Base-by-base conservation (phyloP, 2,113 vertebrate genomes). In the Upupa epops region DNA sequence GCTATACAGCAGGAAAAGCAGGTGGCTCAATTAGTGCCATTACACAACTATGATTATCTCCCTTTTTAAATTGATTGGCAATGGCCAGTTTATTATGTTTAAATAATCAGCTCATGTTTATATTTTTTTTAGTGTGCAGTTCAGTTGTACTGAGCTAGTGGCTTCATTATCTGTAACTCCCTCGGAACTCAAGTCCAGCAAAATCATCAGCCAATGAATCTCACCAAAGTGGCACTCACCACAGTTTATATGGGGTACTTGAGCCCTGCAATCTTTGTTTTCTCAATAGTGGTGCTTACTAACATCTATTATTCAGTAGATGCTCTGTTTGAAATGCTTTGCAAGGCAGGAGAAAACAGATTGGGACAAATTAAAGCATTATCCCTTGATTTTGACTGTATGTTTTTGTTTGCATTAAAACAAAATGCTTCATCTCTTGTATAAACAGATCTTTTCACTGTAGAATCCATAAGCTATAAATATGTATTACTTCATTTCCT, bases 161-260 rank as follows among this genome's bases (percentile, higher is more conserved):
- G 59, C 81, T 94, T 95, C 83, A 68, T 86, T 90, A 80, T 89
- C 60, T 78, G 54, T 83, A 58, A 69, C 55, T 93, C 72, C 58
- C 56, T 78, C 4, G 17, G 61, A 88, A 40, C 46, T 81, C 36
- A 51, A 89, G 70, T 59, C 24, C 31, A 70, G 68, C n/a, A 80
- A 80, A 86, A 42, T 55, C n/a, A 59, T 34, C 60, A 80, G 73
- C 31, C 6, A 25, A 12, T 21, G 68, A 15, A 14, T 52, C 13
- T 42, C 1, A 5, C 31, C 61, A 82, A 78, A 60, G 16, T 40
- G 42, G 66, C 11, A 5, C 24, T 6, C 22, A 13, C 4, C 1
- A 0, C 46, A 61, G 40, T 18, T 46, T 2, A 55, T 54, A 32
- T 45, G 48, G 55, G 69, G 7, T 32, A 37, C 12, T 81, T 1